Conservation (phyloP, 2,888 invertebrate genomes). For the Crossocerus cetratus region DNA sequence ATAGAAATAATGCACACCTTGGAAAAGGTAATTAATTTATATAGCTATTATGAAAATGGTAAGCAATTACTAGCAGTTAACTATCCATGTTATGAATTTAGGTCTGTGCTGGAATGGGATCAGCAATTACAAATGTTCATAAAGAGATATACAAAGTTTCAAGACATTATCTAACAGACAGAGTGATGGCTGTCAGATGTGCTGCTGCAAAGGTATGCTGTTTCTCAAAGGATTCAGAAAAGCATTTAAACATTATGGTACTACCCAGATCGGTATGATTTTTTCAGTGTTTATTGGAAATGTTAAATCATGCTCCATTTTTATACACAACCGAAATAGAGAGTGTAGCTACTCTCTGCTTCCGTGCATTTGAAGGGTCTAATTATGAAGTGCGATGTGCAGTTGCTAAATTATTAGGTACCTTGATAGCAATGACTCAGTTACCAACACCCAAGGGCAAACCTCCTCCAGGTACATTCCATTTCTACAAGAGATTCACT, state of each 20-base stretch:
- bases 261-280: constrained; percentile 21
- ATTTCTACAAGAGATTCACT: too few species aligned
- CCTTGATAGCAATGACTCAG: constrained; percentile 91
- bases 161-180: constrained; percentile 91
- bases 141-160: constrained; percentile 96
- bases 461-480: constrained; percentile 75
- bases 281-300: constrained; percentile 88
- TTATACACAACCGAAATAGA: constrained; percentile 94
- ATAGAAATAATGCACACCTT: constrained; percentile 98
- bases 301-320: constrained; percentile 92
- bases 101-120: constrained; percentile 96
- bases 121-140: constrained; percentile 90
- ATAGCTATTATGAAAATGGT: background rate
- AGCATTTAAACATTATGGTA: background rate
- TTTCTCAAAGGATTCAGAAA: background rate
- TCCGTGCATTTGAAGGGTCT: constrained; percentile 93
- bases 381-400: constrained; percentile 95
- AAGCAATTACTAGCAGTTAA: background rate
- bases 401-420: constrained; percentile 94
- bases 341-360: constrained; percentile 92
- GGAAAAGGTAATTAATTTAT: constrained; percentile 85
- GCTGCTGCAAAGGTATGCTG: constrained; percentile 87
- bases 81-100: constrained; percentile 64
- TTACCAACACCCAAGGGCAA: constrained; percentile 80
- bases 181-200: constrained; percentile 94